phyloP scores from a whole-genome alignment of 2,797 vertebrate species.

The Macrochelys suwanniensis region DNA sequence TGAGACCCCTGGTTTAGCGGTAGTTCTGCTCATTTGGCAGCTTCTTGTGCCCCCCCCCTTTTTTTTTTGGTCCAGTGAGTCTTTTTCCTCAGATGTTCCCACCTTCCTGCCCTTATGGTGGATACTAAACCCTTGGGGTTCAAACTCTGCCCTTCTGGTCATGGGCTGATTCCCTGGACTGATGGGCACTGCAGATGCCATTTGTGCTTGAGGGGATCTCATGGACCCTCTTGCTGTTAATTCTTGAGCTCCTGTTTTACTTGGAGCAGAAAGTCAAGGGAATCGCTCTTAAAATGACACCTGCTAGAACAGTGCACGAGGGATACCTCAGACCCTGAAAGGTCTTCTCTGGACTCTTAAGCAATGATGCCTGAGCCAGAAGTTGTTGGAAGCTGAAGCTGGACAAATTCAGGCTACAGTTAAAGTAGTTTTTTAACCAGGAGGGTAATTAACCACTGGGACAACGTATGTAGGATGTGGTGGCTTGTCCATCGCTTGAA shows the following conservation, averaged over 20 bases:
- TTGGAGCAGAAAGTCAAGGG: accelerated
- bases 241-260: neutral
- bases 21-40: neutral
- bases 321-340: accelerated
- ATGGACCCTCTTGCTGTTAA: neutral
- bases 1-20: too few species aligned
- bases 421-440: neutral
- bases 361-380: neutral
- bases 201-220: neutral
- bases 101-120: neutral
- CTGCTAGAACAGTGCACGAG: neutral
- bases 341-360: neutral
- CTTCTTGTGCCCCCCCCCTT: too few species aligned
- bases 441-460: neutral
- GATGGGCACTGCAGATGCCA: neutral
- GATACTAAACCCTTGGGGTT: neutral
- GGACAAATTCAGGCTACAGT: neutral
- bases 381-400: neutral
- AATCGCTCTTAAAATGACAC: neutral
- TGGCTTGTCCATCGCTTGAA: neutral
- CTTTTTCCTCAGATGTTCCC: neutral
- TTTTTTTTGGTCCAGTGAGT: neutral
- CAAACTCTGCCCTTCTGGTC: neutral
- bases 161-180: neutral
- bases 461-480: neutral